These are phyloP conservation scores for Gymnosoma rotundatum DNA, from an alignment of 2,888 invertebrate genomes.

Conservation along the genomic window DNA sequence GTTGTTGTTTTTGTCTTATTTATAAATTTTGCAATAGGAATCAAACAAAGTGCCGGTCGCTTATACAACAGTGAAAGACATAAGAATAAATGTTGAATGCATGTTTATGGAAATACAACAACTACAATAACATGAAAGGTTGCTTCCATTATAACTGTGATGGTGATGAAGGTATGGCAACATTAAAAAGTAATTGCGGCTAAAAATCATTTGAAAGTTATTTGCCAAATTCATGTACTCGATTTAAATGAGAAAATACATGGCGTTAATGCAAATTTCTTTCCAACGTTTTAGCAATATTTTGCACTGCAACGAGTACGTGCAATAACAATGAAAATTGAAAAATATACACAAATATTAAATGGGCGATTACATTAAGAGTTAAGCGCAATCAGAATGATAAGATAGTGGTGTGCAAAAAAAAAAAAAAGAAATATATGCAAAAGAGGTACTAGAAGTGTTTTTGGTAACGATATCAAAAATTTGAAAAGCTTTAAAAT, in stretches of 20 bases:
- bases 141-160: slow-evolving; percentile 15
- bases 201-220: slow-evolving; percentile 67
- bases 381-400: slow-evolving; percentile 28
- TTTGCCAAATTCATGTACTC: slow-evolving; percentile 68
- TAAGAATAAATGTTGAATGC: slow-evolving; percentile 32
- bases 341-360: slow-evolving; percentile 45
- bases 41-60: slow-evolving; percentile 30
- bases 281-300: slow-evolving; percentile 40
- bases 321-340: slow-evolving; percentile 52
- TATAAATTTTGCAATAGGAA: slow-evolving; percentile 43
- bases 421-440: not conserved
- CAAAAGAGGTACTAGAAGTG: not conserved
- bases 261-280: slow-evolving; percentile 39
- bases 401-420: not conserved
- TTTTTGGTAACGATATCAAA: not conserved
- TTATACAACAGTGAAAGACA: slow-evolving; percentile 1
- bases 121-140: slow-evolving; percentile 8
- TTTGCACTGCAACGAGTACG: slow-evolving; percentile 50
- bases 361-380: slow-evolving; percentile 51
- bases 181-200: slow-evolving; percentile 69
- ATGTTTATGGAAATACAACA: slow-evolving; percentile 21
- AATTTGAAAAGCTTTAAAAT: no score
- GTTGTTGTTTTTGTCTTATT: slow-evolving; percentile 36
- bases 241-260: slow-evolving; percentile 57
- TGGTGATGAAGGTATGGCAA: slow-evolving; percentile 42